phyloP scores from a whole-genome alignment of 2,113 vertebrate species.

The Pimephales promelas region DNA sequence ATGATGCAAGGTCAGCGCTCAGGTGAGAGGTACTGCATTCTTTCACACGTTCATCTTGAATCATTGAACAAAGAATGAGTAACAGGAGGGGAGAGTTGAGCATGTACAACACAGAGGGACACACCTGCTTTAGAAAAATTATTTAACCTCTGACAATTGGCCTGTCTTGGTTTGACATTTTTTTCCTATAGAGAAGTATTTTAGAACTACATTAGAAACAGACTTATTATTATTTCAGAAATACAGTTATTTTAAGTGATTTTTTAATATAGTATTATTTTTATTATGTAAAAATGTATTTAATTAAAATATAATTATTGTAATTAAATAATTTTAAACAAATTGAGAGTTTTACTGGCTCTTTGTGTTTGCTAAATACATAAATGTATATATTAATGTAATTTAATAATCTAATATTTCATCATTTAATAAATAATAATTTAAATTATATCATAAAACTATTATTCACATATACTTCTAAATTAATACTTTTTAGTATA shows the following conservation, averaged over 20 bases:
- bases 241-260: too few species aligned
- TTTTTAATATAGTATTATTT: too few species aligned
- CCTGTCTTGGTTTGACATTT: background rate
- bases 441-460: background rate
- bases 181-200: background rate
- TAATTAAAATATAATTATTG: too few species aligned
- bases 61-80: conserved; percentile 31
- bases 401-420: background rate
- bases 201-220: background rate
- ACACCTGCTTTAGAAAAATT: background rate
- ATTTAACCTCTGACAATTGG: background rate
- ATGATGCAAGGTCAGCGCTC: conserved; percentile 42
- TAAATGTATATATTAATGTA: background rate
- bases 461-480: background rate
- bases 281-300: too few species aligned
- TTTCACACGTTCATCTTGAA: conserved; percentile 43
- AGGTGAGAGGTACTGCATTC: conserved; percentile 32
- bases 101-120: background rate
- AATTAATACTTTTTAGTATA: background rate
- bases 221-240: background rate
- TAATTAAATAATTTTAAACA: too few species aligned
- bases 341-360: too few species aligned
- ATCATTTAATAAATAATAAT: background rate
- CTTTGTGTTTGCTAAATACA: background rate
- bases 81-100: background rate